Percentiles rank a stretch among this genome's conserved stretches.
phyloP scores from a whole-genome alignment of 2,113 vertebrate genomes.

The Cygnus atratus region DNA sequence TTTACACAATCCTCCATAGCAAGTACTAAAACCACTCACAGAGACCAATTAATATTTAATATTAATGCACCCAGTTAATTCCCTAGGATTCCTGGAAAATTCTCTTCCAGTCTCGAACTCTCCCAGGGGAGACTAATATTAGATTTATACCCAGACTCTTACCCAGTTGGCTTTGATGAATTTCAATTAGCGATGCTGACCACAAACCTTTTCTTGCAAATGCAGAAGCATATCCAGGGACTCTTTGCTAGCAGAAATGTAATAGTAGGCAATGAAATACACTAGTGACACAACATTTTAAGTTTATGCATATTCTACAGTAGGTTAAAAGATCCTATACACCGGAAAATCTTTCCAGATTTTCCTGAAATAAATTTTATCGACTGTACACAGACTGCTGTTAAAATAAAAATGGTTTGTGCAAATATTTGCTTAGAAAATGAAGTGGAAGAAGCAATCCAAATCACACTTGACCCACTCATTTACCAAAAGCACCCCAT shows the following conservation, averaged over 20 bases:
- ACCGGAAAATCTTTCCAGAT: conserved; percentile 54
- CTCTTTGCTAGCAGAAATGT: conserved; percentile 12
- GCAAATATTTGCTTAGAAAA: not conserved
- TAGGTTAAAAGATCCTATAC: conserved; percentile 42
- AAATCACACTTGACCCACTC: conserved; percentile 1
- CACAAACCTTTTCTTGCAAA: conserved; percentile 1
- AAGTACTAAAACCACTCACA: conserved; percentile 27
- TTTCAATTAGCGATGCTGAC: conserved; percentile 19
- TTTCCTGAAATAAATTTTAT: conserved; percentile 62
- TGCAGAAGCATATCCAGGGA: not conserved
- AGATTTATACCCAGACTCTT: conserved; percentile 34
- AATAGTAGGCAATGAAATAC: conserved; percentile 32
- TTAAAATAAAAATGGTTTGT: conserved; percentile 20
- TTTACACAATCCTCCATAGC: not conserved
- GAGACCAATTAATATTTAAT: conserved; percentile 62
- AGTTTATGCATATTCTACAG: conserved; percentile 22
- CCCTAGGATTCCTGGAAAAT: conserved; percentile 59
- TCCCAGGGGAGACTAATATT: conserved; percentile 32
- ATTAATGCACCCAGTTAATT: conserved; percentile 61
- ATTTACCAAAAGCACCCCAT: not conserved
- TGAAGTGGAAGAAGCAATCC: conserved; percentile 12
- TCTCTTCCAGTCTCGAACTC: conserved; percentile 39
- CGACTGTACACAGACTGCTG: not conserved
- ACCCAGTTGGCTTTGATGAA: conserved; percentile 40
- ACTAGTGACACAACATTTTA: conserved; percentile 6